These are phyloP conservation scores for Empidonax traillii DNA, from an alignment of 2,113 vertebrate genomes.

Conservation along the genomic window DNA sequence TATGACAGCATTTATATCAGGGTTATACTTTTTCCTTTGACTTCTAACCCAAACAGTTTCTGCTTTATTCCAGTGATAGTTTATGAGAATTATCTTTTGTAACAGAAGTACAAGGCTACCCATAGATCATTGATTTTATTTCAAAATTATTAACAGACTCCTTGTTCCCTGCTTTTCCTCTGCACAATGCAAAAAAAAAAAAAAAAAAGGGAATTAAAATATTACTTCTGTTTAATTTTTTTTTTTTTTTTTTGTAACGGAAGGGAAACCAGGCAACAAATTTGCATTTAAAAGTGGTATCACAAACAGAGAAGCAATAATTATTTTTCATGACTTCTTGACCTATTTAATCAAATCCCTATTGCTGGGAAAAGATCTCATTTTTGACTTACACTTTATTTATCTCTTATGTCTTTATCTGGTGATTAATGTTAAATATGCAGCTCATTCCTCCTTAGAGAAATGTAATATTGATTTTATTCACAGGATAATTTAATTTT, in stretches of 20 bases:
- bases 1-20: conserved; percentile 36
- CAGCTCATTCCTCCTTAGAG: background rate
- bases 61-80: conserved; percentile 19
- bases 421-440: conserved; percentile 9
- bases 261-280: conserved; percentile 38
- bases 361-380: background rate
- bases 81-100: background rate
- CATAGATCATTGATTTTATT: background rate
- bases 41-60: conserved; percentile 21
- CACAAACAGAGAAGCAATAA: background rate
- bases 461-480: conserved; percentile 26
- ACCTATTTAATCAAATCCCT: background rate
- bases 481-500: conserved; percentile 18
- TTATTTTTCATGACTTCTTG: background rate
- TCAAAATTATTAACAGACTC: background rate
- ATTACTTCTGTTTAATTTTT: background rate
- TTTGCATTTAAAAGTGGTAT: conserved; percentile 20
- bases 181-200: background rate
- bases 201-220: background rate
- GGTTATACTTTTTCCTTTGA: conserved; percentile 10
- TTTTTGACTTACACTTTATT: conserved; percentile 1
- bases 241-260: background rate
- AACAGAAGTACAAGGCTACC: background rate
- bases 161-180: conserved; percentile 1
- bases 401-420: conserved; percentile 6